These are phyloP conservation scores for Nomada lathburiana DNA, from an alignment of 2,888 invertebrate species.

Conservation along the genomic window DNA sequence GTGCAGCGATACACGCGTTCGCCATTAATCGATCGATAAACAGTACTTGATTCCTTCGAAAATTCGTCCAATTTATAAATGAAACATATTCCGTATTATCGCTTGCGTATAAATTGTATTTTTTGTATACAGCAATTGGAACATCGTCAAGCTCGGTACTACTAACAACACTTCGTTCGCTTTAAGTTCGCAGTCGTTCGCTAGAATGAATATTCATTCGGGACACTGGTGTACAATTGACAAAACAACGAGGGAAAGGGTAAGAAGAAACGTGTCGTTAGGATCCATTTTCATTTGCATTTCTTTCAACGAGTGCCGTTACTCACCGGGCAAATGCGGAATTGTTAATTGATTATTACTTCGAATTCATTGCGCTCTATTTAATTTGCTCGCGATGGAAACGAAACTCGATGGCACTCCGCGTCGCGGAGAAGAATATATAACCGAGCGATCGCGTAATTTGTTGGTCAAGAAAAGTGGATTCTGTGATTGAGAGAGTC, in stretches of 20 bases:
- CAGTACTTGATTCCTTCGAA: neutral
- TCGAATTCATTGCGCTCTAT: constrained; percentile 6
- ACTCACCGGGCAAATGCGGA: neutral
- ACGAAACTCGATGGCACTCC: neutral
- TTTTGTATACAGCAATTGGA: neutral
- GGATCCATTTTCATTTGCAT: neutral
- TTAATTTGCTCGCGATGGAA: constrained; percentile 1
- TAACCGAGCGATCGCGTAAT: neutral
- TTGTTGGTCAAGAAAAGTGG: neutral
- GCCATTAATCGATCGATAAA: neutral
- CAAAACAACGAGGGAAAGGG: neutral
- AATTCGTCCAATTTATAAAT: neutral
- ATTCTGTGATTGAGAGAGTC: neutral
- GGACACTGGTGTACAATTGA: neutral
- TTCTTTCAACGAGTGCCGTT: neutral
- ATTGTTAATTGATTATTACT: constrained; percentile 30
- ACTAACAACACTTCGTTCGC: neutral
- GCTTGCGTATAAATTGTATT: neutral
- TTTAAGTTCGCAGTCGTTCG: constrained; percentile 21
- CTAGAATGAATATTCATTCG: constrained; percentile 23
- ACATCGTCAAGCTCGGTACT: neutral
- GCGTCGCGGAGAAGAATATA: neutral
- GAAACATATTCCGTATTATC: neutral
- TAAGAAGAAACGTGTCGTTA: neutral
- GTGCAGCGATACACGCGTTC: neutral